phyloP scores from a whole-genome alignment of 2,888 invertebrate species.

The Salticus scenicus region DNA sequence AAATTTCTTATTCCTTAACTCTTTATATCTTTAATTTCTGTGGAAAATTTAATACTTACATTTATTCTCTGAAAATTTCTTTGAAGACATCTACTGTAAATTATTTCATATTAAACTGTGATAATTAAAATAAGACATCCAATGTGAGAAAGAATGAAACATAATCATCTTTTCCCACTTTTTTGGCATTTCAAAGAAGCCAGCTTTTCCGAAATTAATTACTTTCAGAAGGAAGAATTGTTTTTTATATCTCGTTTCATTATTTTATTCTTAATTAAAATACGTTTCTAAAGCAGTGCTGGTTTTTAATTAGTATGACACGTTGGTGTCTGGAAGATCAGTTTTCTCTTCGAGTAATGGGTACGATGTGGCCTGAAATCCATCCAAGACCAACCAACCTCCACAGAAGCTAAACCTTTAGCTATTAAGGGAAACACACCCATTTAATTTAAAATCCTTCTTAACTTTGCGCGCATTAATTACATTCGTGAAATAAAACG shows the following conservation, averaged over 20 bases:
- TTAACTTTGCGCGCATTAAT: background rate
- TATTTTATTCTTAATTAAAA: conserved; percentile 5
- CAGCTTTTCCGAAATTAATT: background rate
- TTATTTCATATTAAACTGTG: too few relatives aligned
- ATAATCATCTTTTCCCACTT: too few relatives aligned
- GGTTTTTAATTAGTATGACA: background rate
- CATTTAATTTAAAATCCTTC: background rate
- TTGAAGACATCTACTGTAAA: too few relatives aligned
- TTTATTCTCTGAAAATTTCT: too few relatives aligned
- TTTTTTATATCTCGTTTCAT: background rate
- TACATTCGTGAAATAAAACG: background rate
- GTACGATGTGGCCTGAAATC: background rate
- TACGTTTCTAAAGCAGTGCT: background rate
- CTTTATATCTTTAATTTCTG: too few relatives aligned
- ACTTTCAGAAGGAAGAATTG: background rate
- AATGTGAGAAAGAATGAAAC: too few relatives aligned
- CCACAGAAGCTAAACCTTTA: background rate
- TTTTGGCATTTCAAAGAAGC: too few relatives aligned
- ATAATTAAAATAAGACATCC: too few relatives aligned
- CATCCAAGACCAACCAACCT: background rate
- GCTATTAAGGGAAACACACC: conserved; percentile 3
- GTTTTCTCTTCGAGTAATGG: background rate
- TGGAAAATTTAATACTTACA: too few relatives aligned
- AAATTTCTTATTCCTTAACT: too few relatives aligned
- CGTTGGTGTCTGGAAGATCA: background rate